Evolutionary conservation across 2,113 vertebrate genomes (phyloP).

Genomic region (Rattus norvegicus): GRCr8 NC_086024.1:133176001-133176500

Average conservation of each 20-base stretch:
- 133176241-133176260: not conserved
- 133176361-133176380: not conserved
- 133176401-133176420: too few relatives aligned
- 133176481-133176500: accelerated
- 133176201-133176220: accelerated
- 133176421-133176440: not conserved
- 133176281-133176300: not conserved
- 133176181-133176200: accelerated
- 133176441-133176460: not conserved
- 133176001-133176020: not conserved
- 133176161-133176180: too few relatives aligned
- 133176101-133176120: accelerated
- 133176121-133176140: not conserved
- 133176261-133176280: not conserved
- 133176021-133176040: accelerated
- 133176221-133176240: too few relatives aligned
- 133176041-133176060: not conserved
- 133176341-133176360: not conserved
- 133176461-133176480: accelerated
- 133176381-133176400: not conserved
- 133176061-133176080: accelerated
- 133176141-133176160: too few relatives aligned
- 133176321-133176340: accelerated
- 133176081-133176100: not conserved
- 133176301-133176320: accelerated